A percentile compares a stretch with the other conserved stretches of the same genome.
phyloP scores from a whole-genome alignment of 2,113 vertebrate genomes.

The Garra rufa region DNA sequence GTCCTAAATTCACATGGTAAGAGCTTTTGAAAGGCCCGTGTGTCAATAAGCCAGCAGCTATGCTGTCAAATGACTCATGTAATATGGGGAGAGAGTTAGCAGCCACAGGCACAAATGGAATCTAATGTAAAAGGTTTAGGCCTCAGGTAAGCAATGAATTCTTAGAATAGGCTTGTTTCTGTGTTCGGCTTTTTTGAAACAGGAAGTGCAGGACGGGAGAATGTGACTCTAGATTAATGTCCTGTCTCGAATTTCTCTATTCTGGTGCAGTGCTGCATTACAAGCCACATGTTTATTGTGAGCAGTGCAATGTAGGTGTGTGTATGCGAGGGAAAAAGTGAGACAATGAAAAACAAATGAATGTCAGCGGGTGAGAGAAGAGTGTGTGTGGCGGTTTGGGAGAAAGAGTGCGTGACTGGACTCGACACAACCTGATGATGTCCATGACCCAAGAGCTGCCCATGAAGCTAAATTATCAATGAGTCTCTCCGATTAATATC shows the following conservation, averaged over 20 bases:
- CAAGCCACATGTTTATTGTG: constrained; percentile 20
- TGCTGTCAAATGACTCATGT: constrained; percentile 28
- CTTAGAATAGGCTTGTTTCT: constrained; percentile 9
- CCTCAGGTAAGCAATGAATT: constrained; percentile 17
- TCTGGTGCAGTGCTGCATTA: constrained; percentile 22
- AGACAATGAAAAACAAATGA: not conserved
- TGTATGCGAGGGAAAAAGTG: not conserved
- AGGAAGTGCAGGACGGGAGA: constrained; percentile 10
- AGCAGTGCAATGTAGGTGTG: constrained; percentile 14
- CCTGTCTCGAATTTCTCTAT: constrained; percentile 19
- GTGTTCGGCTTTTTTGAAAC: not conserved
- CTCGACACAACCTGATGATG: constrained; percentile 11
- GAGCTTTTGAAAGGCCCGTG: not conserved
- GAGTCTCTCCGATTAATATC: constrained; percentile 30
- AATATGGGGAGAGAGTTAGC: constrained; percentile 5
- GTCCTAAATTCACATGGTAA: not conserved
- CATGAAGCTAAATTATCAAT: constrained; percentile 41
- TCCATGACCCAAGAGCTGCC: constrained; percentile 23
- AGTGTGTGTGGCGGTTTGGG: not conserved
- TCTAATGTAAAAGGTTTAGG: constrained; percentile 41
- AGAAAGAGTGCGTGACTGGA: constrained; percentile 13
- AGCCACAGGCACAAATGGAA: not conserved
- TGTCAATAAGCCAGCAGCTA: constrained; percentile 11
- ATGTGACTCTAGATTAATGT: constrained; percentile 29
- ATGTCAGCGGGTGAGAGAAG: not conserved